phyloP scores from a whole-genome alignment of 2,797 vertebrate species.

The Benthosema pterotum region DNA sequence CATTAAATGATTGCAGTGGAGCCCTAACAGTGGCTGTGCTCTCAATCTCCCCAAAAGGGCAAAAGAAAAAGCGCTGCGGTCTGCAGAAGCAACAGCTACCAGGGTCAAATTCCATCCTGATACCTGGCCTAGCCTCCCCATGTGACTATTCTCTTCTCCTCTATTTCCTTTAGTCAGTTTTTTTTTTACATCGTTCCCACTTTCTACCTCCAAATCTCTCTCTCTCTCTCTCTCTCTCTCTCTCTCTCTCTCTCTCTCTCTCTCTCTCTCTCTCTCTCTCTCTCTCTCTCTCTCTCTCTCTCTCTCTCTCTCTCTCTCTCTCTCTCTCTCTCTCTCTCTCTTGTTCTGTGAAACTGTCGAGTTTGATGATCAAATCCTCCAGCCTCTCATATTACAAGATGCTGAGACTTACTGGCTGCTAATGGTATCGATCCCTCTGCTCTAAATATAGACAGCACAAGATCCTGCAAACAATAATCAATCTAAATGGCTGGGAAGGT shows the following conservation, averaged over 20 bases:
- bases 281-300: neutral
- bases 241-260: neutral
- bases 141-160: neutral
- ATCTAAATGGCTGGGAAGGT: constrained; percentile 20
- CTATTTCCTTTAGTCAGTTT: too few species aligned
- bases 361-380: constrained; percentile 19
- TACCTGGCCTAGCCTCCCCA: constrained; percentile 1
- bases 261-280: neutral
- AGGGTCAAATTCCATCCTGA: constrained; percentile 24
- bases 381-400: constrained; percentile 41
- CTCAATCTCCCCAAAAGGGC: constrained; percentile 1
- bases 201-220: constrained; percentile 19
- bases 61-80: neutral
- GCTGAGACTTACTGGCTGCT: constrained; percentile 21
- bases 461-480: constrained; percentile 34
- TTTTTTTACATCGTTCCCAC: too few species aligned
- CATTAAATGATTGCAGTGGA: constrained; percentile 18
- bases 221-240: constrained; percentile 1
- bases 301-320: neutral
- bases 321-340: neutral
- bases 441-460: constrained; percentile 52
- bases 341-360: neutral
- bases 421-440: constrained; percentile 48
- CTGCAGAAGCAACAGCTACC: constrained; percentile 17
- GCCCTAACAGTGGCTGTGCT: neutral